These are phyloP conservation scores for Acrobasis suavella DNA, from an alignment of 2,888 invertebrate species.

Conservation along the genomic window DNA sequence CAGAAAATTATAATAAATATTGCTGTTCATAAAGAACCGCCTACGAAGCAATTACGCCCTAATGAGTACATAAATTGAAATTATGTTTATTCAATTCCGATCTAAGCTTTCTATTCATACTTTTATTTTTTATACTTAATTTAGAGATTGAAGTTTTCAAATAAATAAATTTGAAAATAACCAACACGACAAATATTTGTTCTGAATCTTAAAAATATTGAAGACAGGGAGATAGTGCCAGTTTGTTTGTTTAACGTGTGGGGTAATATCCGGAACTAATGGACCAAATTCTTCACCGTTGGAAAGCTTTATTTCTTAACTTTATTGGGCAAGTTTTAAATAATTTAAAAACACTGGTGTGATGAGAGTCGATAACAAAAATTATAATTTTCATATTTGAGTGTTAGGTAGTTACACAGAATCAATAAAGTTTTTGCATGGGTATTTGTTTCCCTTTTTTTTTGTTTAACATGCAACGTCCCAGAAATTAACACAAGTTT, in stretches of 20 bases:
- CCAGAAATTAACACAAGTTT: no score
- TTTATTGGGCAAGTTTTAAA: background rate
- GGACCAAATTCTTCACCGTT: constrained; percentile 11
- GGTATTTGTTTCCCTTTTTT: no score
- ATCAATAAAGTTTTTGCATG: no score
- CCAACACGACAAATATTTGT: constrained; percentile 3
- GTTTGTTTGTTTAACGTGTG: constrained; percentile 16
- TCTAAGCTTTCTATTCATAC: background rate
- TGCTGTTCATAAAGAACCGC: background rate
- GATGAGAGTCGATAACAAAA: background rate
- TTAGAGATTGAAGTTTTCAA: background rate
- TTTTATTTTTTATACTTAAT: background rate
- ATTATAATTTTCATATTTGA: background rate
- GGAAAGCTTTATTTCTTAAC: constrained; percentile 5
- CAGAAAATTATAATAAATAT: background rate
- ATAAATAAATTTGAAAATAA: constrained; percentile 5
- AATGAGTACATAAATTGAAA: background rate
- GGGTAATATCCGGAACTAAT: constrained; percentile 13
- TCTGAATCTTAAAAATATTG: constrained; percentile 5
- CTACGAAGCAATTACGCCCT: background rate
- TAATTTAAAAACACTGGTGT: background rate
- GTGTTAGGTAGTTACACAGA: no score
- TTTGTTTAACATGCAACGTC: no score
- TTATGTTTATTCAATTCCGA: background rate
- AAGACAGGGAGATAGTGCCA: background rate